Evolutionary conservation across 2,797 vertebrate genomes (phyloP).

Genomic region (Danio kyathit): DNA sequence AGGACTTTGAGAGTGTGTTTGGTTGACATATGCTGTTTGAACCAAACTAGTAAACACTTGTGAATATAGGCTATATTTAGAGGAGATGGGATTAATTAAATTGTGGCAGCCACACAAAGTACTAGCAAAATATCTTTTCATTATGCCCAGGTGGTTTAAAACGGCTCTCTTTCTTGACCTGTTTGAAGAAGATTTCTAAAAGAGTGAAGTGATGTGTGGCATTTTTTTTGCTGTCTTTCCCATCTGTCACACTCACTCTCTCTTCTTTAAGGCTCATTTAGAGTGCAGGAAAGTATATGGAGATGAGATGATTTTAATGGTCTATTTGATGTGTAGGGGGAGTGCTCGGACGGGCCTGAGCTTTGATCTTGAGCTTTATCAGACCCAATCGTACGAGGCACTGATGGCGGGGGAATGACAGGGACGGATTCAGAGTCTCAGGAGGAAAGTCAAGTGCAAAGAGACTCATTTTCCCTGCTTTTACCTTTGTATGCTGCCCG

Average conservation of each 20-base stretch:
- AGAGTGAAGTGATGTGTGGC: constrained; percentile 57
- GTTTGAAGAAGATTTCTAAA: constrained; percentile 67
- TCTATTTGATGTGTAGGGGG: constrained; percentile 79
- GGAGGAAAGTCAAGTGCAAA: constrained; percentile 65
- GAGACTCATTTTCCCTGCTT: constrained; percentile 64
- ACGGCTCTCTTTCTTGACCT: constrained; percentile 61
- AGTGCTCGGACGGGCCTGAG: constrained; percentile 70
- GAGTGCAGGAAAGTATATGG: constrained; percentile 67
- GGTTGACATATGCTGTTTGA: neutral
- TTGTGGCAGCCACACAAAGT: neutral
- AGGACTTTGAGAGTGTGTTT: neutral
- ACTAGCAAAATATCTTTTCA: constrained; percentile 35
- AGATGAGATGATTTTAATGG: constrained; percentile 78
- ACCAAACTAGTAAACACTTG: neutral
- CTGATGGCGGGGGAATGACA: constrained; percentile 60
- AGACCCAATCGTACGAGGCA: constrained; percentile 69
- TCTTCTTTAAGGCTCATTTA: constrained; percentile 73
- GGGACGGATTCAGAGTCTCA: constrained; percentile 64
- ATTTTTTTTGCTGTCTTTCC: constrained; percentile 38
- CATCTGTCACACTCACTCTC: constrained; percentile 54
- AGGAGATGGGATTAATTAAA: neutral
- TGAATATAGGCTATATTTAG: neutral
- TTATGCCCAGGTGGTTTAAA: constrained; percentile 73
- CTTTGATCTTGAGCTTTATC: constrained; percentile 75
- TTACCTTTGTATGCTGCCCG: constrained; percentile 62